These are phyloP conservation scores for Alethe diademata DNA, from an alignment of 2,113 vertebrate species.

Conservation along the genomic window DNA sequence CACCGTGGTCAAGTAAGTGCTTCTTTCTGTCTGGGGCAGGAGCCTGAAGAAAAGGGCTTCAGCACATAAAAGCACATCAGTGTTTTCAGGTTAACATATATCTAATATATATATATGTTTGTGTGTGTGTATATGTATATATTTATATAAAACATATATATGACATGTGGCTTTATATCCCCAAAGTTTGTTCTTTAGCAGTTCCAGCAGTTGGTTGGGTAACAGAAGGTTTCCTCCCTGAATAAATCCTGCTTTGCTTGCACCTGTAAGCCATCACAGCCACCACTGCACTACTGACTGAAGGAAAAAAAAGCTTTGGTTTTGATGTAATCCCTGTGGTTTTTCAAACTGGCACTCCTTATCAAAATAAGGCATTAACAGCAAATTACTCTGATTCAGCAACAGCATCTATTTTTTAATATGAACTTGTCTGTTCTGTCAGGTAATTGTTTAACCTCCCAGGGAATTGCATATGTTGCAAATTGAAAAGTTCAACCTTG, in stretches of 20 bases:
- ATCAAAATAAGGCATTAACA: slow-evolving; percentile 15
- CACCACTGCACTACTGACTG: not conserved
- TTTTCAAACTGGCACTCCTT: not conserved
- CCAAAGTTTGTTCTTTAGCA: not conserved
- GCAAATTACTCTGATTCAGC: slow-evolving; percentile 27
- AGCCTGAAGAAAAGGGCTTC: not conserved
- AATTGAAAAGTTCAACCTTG: not conserved
- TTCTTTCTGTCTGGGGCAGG: not conserved
- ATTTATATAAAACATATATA: too few relatives aligned
- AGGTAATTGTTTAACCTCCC: slow-evolving; percentile 29
- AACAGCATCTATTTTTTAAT: slow-evolving; percentile 29
- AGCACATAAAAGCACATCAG: not conserved
- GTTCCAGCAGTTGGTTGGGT: not conserved
- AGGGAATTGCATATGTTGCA: not conserved
- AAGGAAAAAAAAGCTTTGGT: not conserved
- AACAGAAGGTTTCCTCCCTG: not conserved
- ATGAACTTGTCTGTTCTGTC: not conserved
- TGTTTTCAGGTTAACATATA: not conserved
- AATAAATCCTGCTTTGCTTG: not conserved
- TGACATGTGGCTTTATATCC: not conserved
- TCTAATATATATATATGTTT: too few relatives aligned
- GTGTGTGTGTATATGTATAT: too few relatives aligned
- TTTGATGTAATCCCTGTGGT: not conserved
- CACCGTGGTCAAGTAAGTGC: not conserved
- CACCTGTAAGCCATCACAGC: not conserved